phyloP scores from a whole-genome alignment of 2,888 invertebrate species.

The Metalampra italica region DNA sequence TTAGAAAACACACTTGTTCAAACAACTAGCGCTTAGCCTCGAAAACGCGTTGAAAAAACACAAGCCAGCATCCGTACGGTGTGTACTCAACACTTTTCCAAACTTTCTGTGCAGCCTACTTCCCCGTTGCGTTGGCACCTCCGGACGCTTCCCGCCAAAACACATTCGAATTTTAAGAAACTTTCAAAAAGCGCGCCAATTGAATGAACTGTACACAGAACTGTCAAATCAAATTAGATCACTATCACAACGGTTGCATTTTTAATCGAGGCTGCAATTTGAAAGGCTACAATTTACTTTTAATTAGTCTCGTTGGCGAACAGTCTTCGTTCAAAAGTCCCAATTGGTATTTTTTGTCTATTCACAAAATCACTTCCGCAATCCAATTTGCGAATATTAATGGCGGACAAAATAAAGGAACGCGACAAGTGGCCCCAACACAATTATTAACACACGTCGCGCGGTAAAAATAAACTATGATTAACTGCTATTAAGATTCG shows the following conservation, averaged over 20 bases:
- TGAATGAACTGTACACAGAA: constrained; percentile 23
- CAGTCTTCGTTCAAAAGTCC: constrained; percentile 36
- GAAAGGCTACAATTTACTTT: constrained; percentile 38
- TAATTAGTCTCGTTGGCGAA: constrained; percentile 39
- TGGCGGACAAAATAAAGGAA: constrained; percentile 59
- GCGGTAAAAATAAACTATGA: constrained; percentile 78
- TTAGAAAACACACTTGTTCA: constrained; percentile 80
- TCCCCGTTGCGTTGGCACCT: constrained; percentile 50
- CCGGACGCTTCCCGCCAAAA: constrained; percentile 55
- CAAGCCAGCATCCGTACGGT: constrained; percentile 65
- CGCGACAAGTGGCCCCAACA: constrained; percentile 64
- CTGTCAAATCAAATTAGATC: constrained; percentile 21
- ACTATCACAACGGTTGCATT: constrained; percentile 14
- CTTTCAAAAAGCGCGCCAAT: constrained; percentile 28
- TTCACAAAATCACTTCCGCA: constrained; percentile 58
- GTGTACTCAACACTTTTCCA: constrained; percentile 72
- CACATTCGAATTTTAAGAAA: constrained; percentile 35
- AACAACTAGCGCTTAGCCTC: constrained; percentile 79
- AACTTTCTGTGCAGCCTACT: constrained; percentile 68
- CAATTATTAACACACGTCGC: constrained; percentile 74
- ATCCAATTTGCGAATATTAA: constrained; percentile 54
- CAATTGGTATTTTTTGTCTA: constrained; percentile 34
- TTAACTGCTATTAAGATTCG: constrained; percentile 75
- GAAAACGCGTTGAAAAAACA: constrained; percentile 78
- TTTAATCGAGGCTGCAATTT: constrained; percentile 29